These are phyloP conservation scores for Heliocidaris erythrogramma DNA, from an alignment of 35 echinoderm and acorn worm species.

Conservation along the genomic window DNA sequence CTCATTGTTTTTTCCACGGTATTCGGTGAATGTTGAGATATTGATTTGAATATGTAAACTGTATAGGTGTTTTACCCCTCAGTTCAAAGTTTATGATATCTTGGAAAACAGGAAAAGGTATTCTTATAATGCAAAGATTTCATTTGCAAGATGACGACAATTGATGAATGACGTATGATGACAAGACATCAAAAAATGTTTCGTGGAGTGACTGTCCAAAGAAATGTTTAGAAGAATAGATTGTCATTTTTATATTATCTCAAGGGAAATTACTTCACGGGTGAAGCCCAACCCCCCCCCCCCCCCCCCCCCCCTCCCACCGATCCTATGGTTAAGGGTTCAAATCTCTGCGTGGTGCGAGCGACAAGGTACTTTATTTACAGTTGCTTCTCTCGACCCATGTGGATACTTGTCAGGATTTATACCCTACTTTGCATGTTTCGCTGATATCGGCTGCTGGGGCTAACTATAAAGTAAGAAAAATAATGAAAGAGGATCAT, in stretches of 20 bases:
- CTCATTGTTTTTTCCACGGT: background rate
- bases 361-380: too few relatives aligned
- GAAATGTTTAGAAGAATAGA: too few relatives aligned
- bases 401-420: too few relatives aligned
- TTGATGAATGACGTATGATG: background rate
- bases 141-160: background rate
- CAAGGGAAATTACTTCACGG: too few relatives aligned
- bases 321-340: too few relatives aligned
- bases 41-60: conserved; percentile 1
- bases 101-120: background rate
- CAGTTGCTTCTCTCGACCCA: too few relatives aligned
- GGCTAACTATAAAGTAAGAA: background rate
- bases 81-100: background rate
- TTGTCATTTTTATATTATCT: too few relatives aligned
- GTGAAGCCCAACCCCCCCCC: too few relatives aligned
- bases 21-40: background rate
- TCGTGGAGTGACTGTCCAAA: background rate
- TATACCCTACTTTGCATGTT: too few relatives aligned
- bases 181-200: background rate
- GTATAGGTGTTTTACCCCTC: background rate
- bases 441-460: too few relatives aligned
- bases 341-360: too few relatives aligned
- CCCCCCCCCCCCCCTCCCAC: too few relatives aligned
- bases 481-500: background rate
- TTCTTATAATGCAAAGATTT: background rate